phyloP scores from a whole-genome alignment of 2,113 vertebrate genomes.

The Myanophis thanlyinensis region DNA sequence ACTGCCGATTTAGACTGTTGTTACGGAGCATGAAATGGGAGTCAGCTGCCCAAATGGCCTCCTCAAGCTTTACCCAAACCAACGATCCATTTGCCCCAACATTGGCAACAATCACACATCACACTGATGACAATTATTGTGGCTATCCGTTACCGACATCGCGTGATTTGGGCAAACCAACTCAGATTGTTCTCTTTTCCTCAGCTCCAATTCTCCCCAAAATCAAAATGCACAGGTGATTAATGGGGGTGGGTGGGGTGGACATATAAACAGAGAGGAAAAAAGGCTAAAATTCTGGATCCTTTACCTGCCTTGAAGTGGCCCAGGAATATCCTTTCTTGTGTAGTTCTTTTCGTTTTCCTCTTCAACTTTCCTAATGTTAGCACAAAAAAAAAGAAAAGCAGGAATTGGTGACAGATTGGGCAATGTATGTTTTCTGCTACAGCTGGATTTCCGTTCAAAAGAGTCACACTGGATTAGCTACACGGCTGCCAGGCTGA shows the following conservation, averaged over 20 bases:
- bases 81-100: background rate
- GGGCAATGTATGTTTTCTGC: background rate
- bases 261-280: background rate
- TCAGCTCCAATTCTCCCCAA: background rate
- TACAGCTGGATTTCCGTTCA: slow-evolving; percentile 7
- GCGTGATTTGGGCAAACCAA: background rate
- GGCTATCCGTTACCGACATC: background rate
- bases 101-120: background rate
- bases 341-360: slow-evolving; percentile 72
- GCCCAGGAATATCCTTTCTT: slow-evolving; percentile 88
- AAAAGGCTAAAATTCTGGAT: background rate
- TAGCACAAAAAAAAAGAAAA: slow-evolving; percentile 49
- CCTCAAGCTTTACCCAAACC: background rate
- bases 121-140: background rate
- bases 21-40: background rate
- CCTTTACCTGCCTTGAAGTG: slow-evolving; percentile 89
- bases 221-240: background rate
- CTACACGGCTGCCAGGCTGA: background rate
- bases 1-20: background rate
- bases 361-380: slow-evolving; percentile 73
- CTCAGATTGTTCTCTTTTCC: no score
- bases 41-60: background rate
- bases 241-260: no score
- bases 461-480: background rate
- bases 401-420: background rate